Base-by-base conservation (phyloP, 2,113 vertebrate genomes). In the Sula dactylatra region DNA sequence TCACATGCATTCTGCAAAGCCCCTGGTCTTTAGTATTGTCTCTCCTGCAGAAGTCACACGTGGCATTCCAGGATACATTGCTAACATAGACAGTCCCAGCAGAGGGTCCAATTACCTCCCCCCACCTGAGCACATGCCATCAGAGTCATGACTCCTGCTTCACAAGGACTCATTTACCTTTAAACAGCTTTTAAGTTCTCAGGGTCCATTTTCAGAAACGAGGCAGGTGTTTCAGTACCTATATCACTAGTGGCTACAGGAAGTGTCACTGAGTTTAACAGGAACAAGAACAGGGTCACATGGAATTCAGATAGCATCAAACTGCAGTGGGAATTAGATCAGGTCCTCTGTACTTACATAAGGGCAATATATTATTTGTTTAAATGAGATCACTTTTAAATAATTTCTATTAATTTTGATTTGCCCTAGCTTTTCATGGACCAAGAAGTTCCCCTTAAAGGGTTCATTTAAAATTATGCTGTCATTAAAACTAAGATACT, bases 141-240 rank as follows among this genome's bases (percentile, higher is more conserved):
- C 72, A 31, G n/a, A 73, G 27, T 92, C 90, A 90, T 88, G 58
- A 92, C 71, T 84, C n/a, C 50, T 54, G 77, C 91, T 95, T 91
- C 69, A 74, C 38, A 84, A 58, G 32, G 65, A 47, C 83, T 78
- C 59, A 56, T 95, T 90, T 95, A 88, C 42, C 80, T 94, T 90
- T 92, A 77, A 86, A 64, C 44, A 90, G 47, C 59, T 29, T 59
- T 71, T 61, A 40, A 66, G 26, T 84, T 73, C 56, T 64, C 55
- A 40, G 72, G n/a, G 52, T 67, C 56, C 22, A 12, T 74, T 72
- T 87, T 94, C 91, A 93, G 80, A 86, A 82, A 65, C 0, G 2
- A 70, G 31, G 62, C 40, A 56, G 61, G 61, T 26, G 11, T 69
- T 78, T 90, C 80, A 62, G 38, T 45, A 16, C 52, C 44, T 34